Evolutionary conservation across 2,888 invertebrate genomes (phyloP).

Genomic region (Philereme vetulata): DNA sequence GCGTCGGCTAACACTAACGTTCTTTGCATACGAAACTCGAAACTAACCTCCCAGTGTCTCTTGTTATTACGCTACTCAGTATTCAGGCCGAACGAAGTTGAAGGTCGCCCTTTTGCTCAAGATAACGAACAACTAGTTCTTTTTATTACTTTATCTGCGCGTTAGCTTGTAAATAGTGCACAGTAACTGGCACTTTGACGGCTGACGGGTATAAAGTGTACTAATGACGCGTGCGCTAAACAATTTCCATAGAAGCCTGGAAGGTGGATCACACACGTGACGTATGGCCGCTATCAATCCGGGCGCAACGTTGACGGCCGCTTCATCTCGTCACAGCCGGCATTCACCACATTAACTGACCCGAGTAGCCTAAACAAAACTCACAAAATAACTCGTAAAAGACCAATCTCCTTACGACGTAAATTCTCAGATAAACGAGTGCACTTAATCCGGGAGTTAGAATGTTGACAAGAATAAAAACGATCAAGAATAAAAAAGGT

Average conservation of each 20-base stretch:
- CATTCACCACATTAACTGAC: constrained; percentile 55
- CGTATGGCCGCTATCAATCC: constrained; percentile 52
- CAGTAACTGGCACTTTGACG: constrained; percentile 32
- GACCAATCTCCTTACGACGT: constrained; percentile 64
- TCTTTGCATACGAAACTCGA: constrained; percentile 82
- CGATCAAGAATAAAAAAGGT: constrained; percentile 72
- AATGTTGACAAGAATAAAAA: constrained; percentile 77
- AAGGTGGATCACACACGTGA: constrained; percentile 49
- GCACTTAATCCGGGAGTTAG: constrained; percentile 78
- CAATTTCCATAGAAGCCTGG: constrained; percentile 39
- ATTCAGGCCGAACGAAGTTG: constrained; percentile 72
- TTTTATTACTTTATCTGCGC: constrained; percentile 53
- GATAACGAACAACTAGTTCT: constrained; percentile 70
- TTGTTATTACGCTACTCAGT: constrained; percentile 76
- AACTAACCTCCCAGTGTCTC: constrained; percentile 73
- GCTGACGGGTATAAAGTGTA: constrained; percentile 27
- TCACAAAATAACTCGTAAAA: constrained; percentile 68
- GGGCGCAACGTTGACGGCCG: constrained; percentile 38
- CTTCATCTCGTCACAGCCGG: constrained; percentile 47
- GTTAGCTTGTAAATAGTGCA: constrained; percentile 40
- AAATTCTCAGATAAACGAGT: constrained; percentile 76
- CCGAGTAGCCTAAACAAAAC: constrained; percentile 65
- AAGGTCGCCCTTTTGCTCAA: constrained; percentile 74
- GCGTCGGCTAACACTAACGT: constrained; percentile 82
- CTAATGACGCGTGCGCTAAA: constrained; percentile 35